These are phyloP conservation scores for Okapia johnstoni DNA, from an alignment of 2,113 vertebrate genomes.

Conservation along the genomic window DNA sequence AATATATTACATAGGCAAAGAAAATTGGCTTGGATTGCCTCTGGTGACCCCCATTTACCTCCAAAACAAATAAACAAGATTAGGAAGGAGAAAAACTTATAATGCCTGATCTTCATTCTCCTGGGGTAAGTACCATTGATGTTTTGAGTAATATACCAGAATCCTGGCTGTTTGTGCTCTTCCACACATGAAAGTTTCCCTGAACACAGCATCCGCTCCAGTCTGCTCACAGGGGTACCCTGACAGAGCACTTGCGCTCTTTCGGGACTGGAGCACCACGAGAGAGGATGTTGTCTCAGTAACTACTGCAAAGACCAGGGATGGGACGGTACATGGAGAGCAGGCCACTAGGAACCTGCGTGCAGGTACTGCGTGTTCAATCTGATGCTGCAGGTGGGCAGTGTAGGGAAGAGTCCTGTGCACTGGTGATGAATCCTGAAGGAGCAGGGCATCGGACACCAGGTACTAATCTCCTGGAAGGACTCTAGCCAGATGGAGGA, in stretches of 20 bases:
- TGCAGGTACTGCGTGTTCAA: neutral
- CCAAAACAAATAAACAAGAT: neutral
- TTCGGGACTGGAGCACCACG: neutral
- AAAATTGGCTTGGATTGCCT: neutral
- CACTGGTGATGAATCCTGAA: rapidly evolving
- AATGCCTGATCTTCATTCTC: neutral
- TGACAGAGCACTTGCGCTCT: neutral
- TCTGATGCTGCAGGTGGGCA: neutral
- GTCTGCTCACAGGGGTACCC: neutral
- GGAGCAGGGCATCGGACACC: neutral
- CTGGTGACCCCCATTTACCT: neutral
- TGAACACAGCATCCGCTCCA: neutral
- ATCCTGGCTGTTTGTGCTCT: neutral
- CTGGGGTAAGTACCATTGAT: neutral
- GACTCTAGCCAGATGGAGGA: neutral
- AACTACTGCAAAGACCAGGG: neutral
- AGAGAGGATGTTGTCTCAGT: neutral
- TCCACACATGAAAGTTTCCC: neutral
- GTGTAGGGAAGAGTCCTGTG: neutral
- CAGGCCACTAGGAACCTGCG: neutral
- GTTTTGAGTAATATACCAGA: neutral
- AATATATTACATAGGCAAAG: neutral
- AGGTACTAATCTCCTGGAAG: neutral
- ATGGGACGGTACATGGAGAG: rapidly evolving
- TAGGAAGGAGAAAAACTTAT: neutral